phyloP scores from a whole-genome alignment of 2,797 vertebrate species.

The Pseudochirops corinnae region DNA sequence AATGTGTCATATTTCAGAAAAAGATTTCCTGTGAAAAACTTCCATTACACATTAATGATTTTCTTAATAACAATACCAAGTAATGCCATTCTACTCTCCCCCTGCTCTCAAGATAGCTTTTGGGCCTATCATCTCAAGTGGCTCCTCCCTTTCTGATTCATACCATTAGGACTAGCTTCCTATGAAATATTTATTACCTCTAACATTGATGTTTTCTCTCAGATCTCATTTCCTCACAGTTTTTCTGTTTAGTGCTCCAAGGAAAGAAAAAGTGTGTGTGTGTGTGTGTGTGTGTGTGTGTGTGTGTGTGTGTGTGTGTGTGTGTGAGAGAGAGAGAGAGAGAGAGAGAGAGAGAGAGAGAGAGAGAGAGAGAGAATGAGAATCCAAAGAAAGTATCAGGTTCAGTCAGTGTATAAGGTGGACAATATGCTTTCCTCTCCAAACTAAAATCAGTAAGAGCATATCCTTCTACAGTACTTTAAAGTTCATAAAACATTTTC shows the following conservation, averaged over 20 bases:
- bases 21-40: conserved; percentile 34
- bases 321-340: too few relatives aligned
- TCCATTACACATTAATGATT: neutral
- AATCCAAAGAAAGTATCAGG: neutral
- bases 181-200: neutral
- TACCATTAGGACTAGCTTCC: neutral
- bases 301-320: too few relatives aligned
- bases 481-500: neutral
- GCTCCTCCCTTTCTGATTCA: neutral
- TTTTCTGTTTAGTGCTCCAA: neutral
- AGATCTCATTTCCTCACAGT: neutral
- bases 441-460: neutral
- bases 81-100: accelerated
- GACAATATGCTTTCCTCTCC: neutral
- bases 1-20: neutral
- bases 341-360: neutral
- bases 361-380: neutral
- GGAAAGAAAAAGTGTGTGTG: neutral
- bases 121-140: neutral
- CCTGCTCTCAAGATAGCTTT: neutral
- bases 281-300: too few relatives aligned
- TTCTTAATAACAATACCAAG: neutral
- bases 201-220: neutral
- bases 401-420: neutral
- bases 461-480: neutral